These are phyloP conservation scores for Caerostris darwini DNA, from an alignment of 1,140 invertebrate genomes.

Conservation along the genomic window DNA sequence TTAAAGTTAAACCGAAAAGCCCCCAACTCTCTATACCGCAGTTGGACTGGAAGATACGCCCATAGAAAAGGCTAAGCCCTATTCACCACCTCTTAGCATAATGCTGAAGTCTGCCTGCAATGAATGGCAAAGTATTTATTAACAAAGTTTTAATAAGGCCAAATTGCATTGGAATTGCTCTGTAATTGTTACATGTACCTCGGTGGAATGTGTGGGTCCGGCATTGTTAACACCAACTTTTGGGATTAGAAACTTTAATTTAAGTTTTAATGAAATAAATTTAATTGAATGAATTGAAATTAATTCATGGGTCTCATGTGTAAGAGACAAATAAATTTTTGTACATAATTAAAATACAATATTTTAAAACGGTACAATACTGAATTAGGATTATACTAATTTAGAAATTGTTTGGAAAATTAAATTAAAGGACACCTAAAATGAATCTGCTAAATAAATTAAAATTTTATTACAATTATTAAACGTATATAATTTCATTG, in stretches of 20 bases:
- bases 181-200: constrained; percentile 51
- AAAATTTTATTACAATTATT: too few relatives aligned
- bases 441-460: too few relatives aligned
- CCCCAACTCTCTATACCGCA: constrained; percentile 25
- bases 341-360: too few relatives aligned
- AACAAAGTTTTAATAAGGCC: constrained; percentile 69
- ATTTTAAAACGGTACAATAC: too few relatives aligned
- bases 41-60: constrained; percentile 47
- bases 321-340: too few relatives aligned
- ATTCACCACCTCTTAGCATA: constrained; percentile 40
- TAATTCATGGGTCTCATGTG: too few relatives aligned
- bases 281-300: too few relatives aligned
- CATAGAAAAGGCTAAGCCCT: constrained; percentile 25
- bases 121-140: constrained; percentile 58
- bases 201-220: background rate
- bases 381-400: too few relatives aligned
- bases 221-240: constrained; percentile 31
- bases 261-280: too few relatives aligned
- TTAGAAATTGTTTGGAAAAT: too few relatives aligned
- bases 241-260: constrained; percentile 24
- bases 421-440: too few relatives aligned
- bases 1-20: constrained; percentile 72
- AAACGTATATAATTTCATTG: too few relatives aligned
- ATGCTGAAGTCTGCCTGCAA: background rate
- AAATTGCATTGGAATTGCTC: constrained; percentile 43